phyloP scores from a whole-genome alignment of 2,888 invertebrate species.

The Synergus gifuensis region DNA sequence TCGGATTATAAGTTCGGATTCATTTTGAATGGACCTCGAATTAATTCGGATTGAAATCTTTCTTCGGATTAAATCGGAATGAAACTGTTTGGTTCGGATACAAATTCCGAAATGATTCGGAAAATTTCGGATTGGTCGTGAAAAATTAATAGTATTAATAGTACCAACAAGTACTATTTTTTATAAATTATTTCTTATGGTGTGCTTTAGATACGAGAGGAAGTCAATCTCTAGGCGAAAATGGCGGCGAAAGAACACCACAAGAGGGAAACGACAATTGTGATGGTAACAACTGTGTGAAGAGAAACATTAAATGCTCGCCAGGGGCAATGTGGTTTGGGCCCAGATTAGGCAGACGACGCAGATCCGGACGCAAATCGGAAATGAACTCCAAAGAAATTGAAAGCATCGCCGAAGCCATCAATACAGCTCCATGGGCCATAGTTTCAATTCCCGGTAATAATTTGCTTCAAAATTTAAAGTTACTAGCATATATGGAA shows the following conservation, averaged over 20 bases:
- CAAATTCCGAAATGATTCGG: no score
- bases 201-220: conserved; percentile 13
- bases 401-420: conserved; percentile 72
- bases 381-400: conserved; percentile 69
- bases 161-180: background rate
- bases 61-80: no score
- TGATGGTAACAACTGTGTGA: conserved; percentile 64
- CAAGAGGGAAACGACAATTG: conserved; percentile 53
- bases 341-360: conserved; percentile 79
- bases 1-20: no score
- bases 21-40: no score
- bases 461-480: background rate
- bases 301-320: conserved; percentile 63
- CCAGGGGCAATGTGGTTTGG: conserved; percentile 79
- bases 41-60: no score
- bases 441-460: conserved; percentile 75
- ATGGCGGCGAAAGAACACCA: conserved; percentile 12
- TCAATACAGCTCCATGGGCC: conserved; percentile 76
- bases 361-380: conserved; percentile 72
- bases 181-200: background rate
- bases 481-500: no score
- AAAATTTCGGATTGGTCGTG: no score
- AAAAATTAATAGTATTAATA: no score
- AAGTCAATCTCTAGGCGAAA: conserved; percentile 25
- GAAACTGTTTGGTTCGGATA: no score